A percentile compares a stretch with the other conserved stretches of the same genome.
phyloP scores from a whole-genome alignment of 2,113 vertebrate species.

The Bubo bubo region DNA sequence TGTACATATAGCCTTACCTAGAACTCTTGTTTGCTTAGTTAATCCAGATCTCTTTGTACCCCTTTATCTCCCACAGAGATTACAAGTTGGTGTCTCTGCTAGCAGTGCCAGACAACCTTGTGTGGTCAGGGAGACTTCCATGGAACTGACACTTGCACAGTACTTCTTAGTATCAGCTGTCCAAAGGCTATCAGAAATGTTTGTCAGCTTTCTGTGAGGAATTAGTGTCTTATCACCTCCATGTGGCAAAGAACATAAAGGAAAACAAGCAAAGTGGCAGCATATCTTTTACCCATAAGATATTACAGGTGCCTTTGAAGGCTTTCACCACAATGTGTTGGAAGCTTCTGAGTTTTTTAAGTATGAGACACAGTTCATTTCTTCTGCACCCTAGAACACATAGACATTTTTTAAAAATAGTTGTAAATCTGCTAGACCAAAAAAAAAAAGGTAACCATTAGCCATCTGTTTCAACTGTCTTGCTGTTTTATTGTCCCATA shows the following conservation, averaged over 20 bases:
- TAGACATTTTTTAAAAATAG: not conserved
- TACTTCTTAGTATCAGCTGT: not conserved
- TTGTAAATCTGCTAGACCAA: not conserved
- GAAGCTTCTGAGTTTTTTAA: not conserved
- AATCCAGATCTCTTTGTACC: not conserved
- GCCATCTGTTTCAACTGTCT: not conserved
- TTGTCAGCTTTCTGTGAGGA: not conserved
- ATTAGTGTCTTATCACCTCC: not conserved
- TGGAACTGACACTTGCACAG: not conserved
- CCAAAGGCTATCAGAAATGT: not conserved
- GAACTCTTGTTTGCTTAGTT: not conserved
- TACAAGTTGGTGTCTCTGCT: not conserved
- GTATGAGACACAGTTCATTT: not conserved
- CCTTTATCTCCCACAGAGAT: not conserved
- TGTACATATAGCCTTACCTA: not conserved
- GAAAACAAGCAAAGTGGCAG: not conserved
- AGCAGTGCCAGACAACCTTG: not conserved
- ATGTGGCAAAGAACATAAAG: not conserved
- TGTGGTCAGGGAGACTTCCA: not conserved
- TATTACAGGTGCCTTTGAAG: not conserved
- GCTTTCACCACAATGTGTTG: not conserved
- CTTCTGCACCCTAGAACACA: not conserved
- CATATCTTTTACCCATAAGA: not conserved
- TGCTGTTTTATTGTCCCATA: not conserved
- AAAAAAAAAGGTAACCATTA: not conserved